phyloP scores from a whole-genome alignment of 1,140 invertebrate species.

The Lasioglossum baleicum region DNA sequence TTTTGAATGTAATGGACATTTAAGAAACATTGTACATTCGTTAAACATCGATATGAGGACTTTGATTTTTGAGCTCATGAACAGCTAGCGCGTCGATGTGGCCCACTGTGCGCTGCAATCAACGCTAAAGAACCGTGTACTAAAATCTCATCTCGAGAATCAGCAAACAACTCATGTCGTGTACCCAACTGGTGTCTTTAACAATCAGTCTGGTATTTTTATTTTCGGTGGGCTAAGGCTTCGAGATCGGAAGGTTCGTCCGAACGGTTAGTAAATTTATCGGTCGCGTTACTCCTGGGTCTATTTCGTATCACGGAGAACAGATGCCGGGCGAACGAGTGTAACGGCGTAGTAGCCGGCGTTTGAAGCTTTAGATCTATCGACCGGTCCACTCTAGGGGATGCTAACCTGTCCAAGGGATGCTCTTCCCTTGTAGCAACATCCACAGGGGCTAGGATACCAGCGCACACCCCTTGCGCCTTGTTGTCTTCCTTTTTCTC shows the following conservation, averaged over 20 bases:
- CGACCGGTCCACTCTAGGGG: constrained; percentile 63
- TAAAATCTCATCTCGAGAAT: no score
- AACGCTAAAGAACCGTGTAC: no score
- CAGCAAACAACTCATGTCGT: no score
- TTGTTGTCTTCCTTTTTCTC: constrained; percentile 35
- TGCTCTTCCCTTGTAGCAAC: constrained; percentile 52
- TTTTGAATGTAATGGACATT: no score
- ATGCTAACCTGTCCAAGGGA: constrained; percentile 64
- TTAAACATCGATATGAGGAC: no score
- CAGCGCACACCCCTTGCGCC: not conserved
- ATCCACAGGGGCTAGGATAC: constrained; percentile 32
- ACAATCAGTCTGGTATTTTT: not conserved
- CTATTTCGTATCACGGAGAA: constrained; percentile 69
- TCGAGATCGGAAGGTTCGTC: constrained; percentile 25
- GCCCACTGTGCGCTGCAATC: no score
- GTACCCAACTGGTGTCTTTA: not conserved
- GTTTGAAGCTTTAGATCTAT: constrained; percentile 71
- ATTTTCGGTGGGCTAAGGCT: constrained; percentile 42
- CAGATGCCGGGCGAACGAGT: constrained; percentile 34
- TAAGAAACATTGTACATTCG: no score
- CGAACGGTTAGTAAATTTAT: constrained; percentile 70
- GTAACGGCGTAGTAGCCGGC: constrained; percentile 3
- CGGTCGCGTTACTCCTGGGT: constrained; percentile 68
- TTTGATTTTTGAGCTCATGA: no score
- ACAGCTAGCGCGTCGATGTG: no score